Evolutionary conservation across 2,888 invertebrate genomes (phyloP).

Genomic region (Latheticus oryzae): DNA sequence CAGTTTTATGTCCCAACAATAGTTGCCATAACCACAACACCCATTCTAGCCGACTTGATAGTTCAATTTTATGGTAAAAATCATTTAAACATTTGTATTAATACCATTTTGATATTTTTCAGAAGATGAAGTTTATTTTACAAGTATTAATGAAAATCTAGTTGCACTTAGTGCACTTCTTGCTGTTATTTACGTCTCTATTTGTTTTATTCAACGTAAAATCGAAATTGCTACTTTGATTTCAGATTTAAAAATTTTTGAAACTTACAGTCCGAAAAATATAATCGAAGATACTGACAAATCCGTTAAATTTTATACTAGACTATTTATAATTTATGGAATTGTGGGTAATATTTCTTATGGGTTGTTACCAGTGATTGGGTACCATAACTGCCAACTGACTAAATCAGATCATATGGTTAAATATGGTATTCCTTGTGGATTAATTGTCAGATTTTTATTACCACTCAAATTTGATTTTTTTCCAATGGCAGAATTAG

Average conservation of each 20-base stretch:
- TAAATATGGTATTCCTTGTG: conserved; percentile 50
- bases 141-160: conserved; percentile 40
- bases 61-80: conserved; percentile 9
- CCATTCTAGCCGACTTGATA: conserved; percentile 4
- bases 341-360: conserved; percentile 49
- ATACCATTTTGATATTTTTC: neutral
- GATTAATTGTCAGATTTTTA: conserved; percentile 43
- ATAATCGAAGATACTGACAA: conserved; percentile 42
- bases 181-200: conserved; percentile 42
- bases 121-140: conserved; percentile 42
- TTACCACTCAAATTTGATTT: conserved; percentile 48
- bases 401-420: conserved; percentile 45
- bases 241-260: conserved; percentile 38
- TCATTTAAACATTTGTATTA: neutral
- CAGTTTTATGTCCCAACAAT: conserved; percentile 10
- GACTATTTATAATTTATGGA: conserved; percentile 46
- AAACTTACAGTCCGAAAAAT: conserved; percentile 39
- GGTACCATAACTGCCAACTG: conserved; percentile 43
- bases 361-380: conserved; percentile 47
- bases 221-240: conserved; percentile 42
- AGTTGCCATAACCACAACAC: neutral
- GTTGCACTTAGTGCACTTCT: conserved; percentile 40
- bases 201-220: conserved; percentile 43
- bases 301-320: conserved; percentile 42
- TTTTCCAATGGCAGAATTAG: conserved; percentile 43